Percentiles rank a stretch among this genome's conserved stretches.
phyloP scores from a whole-genome alignment of 2,113 vertebrate genomes.

The Callaeas wilsoni region DNA sequence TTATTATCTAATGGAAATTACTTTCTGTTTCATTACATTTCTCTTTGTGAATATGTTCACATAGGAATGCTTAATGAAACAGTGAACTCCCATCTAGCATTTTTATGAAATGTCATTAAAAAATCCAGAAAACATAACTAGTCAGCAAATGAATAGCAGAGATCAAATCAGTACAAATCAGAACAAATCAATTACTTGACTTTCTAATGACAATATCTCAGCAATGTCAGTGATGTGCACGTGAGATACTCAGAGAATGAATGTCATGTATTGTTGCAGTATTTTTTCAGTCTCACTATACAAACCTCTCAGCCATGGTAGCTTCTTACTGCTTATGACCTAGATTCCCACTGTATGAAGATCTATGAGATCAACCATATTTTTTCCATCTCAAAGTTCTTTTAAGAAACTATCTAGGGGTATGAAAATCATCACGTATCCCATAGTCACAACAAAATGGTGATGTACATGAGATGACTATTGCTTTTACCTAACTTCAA shows the following conservation, averaged over 20 bases:
- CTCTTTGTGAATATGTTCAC: neutral
- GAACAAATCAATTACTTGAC: neutral
- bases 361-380: neutral
- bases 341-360: neutral
- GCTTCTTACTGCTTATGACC: neutral
- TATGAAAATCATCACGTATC: neutral
- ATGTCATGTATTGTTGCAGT: neutral
- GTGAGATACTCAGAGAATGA: neutral
- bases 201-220: neutral
- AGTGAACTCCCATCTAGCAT: neutral
- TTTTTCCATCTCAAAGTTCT: neutral
- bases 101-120: neutral
- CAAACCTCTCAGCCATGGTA: neutral
- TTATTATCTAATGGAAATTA: neutral
- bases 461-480: neutral
- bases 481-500: neutral
- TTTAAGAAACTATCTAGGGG: neutral
- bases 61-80: neutral
- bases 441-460: neutral
- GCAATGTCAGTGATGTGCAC: neutral
- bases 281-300: neutral
- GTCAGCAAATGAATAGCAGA: neutral
- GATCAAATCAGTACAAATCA: neutral
- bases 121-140: neutral
- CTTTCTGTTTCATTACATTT: neutral